Evolutionary conservation across 1,140 invertebrate genomes (phyloP).

Genomic region (Prorops nasuta): DNA sequence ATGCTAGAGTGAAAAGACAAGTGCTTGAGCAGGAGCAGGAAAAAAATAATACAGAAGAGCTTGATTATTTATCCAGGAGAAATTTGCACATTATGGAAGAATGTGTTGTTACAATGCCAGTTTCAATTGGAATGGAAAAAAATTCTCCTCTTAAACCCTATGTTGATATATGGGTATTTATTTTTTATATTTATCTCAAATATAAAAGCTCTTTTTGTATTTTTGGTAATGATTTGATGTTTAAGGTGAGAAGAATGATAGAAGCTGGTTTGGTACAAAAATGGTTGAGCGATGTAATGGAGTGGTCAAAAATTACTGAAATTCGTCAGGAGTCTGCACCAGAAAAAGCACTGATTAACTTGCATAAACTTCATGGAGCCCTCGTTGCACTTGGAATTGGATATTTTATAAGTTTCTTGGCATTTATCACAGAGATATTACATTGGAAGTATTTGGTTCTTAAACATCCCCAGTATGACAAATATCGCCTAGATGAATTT

Average conservation of each 20-base stretch:
- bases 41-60: conserved; percentile 24
- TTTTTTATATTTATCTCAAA: neutral
- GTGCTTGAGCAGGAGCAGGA: conserved; percentile 37
- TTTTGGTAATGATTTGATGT: conserved; percentile 4
- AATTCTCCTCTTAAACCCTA: conserved; percentile 74
- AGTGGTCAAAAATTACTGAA: conserved; percentile 54
- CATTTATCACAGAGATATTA: conserved; percentile 62
- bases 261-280: conserved; percentile 76
- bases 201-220: neutral
- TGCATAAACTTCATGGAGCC: conserved; percentile 74
- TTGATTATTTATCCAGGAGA: conserved; percentile 43
- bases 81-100: conserved; percentile 77
- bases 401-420: conserved; percentile 62
- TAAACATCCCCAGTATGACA: conserved; percentile 70
- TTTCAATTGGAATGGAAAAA: conserved; percentile 76
- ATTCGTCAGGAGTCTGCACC: conserved; percentile 52
- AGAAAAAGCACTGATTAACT: conserved; percentile 70
- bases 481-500: conserved; percentile 63
- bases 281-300: conserved; percentile 75
- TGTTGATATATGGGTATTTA: conserved; percentile 62
- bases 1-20: conserved; percentile 62
- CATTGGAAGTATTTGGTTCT: conserved; percentile 68
- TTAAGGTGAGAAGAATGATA: conserved; percentile 61
- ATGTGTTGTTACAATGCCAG: conserved; percentile 76
- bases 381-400: conserved; percentile 69